Conservation (phyloP, 2,113 vertebrate genomes). For the Platysteira castanea region DNA sequence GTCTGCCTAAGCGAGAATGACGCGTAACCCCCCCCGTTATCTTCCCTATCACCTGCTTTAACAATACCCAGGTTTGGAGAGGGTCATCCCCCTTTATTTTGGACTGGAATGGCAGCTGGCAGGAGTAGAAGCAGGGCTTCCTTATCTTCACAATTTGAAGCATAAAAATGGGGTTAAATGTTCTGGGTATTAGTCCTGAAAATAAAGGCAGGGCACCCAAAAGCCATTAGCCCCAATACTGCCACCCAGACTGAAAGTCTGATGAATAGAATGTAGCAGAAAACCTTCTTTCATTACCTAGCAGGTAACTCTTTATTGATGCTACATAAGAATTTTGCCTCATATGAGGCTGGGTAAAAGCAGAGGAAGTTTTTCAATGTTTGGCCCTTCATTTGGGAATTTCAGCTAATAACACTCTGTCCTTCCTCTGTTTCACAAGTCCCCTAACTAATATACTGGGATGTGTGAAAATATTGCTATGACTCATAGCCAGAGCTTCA, state of each 20-base stretch:
- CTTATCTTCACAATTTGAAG: background rate
- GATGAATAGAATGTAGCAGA: background rate
- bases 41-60: background rate
- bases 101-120: background rate
- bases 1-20: background rate
- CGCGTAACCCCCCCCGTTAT: background rate
- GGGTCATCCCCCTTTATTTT: background rate
- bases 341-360: background rate
- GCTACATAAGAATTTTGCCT: background rate
- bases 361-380: background rate
- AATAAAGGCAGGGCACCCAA: background rate
- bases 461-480: constrained; percentile 6
- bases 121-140: background rate
- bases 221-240: background rate
- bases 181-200: background rate
- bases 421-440: constrained; percentile 36
- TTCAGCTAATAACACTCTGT: constrained; percentile 34
- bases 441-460: constrained; percentile 29
- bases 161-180: background rate
- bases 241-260: background rate
- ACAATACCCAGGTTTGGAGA: background rate
- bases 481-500: background rate
- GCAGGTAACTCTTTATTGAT: background rate
- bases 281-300: background rate
- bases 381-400: constrained; percentile 44